Evolutionary conservation across 2,797 vertebrate species (phyloP), one percentile per base, ranked within the genome.

Genomic region (Sebastes elongatus): DNA sequence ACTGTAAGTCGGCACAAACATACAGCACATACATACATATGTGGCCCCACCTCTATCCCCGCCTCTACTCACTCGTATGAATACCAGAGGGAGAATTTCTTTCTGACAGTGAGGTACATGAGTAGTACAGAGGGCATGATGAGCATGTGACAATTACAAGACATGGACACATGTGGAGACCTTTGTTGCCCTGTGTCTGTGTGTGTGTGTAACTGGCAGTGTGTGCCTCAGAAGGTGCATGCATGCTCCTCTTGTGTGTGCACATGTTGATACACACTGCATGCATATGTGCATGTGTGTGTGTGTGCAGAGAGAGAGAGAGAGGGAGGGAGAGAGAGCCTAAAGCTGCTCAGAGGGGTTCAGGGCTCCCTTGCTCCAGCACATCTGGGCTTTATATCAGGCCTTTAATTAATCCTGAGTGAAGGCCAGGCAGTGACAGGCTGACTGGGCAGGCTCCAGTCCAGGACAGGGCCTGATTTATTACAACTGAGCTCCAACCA

Each of bases 321-420:
- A 57, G 71, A 61, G 49, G 66, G 69, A 35, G 83, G 35, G 74
- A 68, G 68, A 82, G 75, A 75, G 91, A 77, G 92, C 86, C 92
- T 89, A 92, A 93, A 84, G 78, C 74, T 86, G 92, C 93, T 95
- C 93, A 93, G 92, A 95, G 91, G 96, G 95, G 95, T 96, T 96
- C 95, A 95, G 95, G 93, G 93, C 96, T 97, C 93, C 96, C 96
- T 95, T 95, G 94, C 90, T 93, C 89, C 89, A 96, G 97, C 97
- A 99, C 98, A 99, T 99, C 98, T 99, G 98, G 97, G 97, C 98
- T 99, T 99, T 98, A 98, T 99, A 99, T 99, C 97, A 99, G 97
- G 93, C 96, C 97, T 98, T 99, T 99, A 99, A 99, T 99, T 99
- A 99, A 99, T 99, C 97, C 97, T 99, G 97, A 98, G 97, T 97